These are phyloP conservation scores for Sinocyclocheilus anophthalmus DNA, from an alignment of 2,113 vertebrate genomes.

Conservation along the genomic window DNA sequence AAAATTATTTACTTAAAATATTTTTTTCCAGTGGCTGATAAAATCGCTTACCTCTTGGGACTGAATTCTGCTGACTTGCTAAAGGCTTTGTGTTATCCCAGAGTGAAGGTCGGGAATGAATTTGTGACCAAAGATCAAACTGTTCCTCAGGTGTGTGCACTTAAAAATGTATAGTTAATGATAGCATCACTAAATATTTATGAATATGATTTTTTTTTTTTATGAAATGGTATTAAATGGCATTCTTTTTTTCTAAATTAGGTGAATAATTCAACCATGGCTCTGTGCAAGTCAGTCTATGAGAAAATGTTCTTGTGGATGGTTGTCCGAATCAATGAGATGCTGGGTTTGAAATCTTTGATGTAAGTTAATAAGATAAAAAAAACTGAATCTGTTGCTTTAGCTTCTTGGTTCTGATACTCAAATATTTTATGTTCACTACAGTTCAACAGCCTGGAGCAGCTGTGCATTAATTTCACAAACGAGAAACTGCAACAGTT, in stretches of 20 bases:
- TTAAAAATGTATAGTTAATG: background rate
- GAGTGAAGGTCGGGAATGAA: constrained; percentile 80
- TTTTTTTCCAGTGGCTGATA: constrained; percentile 73
- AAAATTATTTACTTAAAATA: background rate
- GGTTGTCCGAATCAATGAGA: constrained; percentile 72
- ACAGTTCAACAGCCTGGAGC: constrained; percentile 71
- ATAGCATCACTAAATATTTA: background rate
- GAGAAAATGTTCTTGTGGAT: constrained; percentile 83
- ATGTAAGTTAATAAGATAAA: constrained; percentile 66
- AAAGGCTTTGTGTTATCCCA: constrained; percentile 76
- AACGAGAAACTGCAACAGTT: constrained; percentile 92
- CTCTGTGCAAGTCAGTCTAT: constrained; percentile 75
- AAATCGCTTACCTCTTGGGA: constrained; percentile 78
- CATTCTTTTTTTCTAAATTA: constrained; percentile 38
- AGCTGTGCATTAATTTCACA: constrained; percentile 84
- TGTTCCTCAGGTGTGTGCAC: constrained; percentile 73
- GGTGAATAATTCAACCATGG: constrained; percentile 73
- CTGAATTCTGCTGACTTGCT: constrained; percentile 79
- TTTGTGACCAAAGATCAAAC: constrained; percentile 80
- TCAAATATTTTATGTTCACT: background rate
- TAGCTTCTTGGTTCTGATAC: background rate
- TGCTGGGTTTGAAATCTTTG: constrained; percentile 79
- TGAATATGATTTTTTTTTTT: background rate
- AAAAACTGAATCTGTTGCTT: background rate
- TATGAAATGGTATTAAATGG: background rate